A percentile compares a stretch with the other conserved stretches of the same genome.
phyloP scores from a whole-genome alignment of 1,140 invertebrate genomes.

The Maconellicoccus hirsutus region DNA sequence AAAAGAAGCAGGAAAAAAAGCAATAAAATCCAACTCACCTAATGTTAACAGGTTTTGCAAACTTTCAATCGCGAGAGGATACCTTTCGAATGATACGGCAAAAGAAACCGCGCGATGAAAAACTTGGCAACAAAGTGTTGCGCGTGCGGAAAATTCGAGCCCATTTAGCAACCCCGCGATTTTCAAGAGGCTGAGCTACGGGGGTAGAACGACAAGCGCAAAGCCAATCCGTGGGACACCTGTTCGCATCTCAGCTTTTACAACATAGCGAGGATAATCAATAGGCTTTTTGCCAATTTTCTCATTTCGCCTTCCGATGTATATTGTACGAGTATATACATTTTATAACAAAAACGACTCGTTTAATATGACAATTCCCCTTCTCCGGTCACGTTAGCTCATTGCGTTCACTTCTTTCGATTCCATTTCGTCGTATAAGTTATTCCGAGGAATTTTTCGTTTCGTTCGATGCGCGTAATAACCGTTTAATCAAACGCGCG shows the following conservation, averaged over 20 bases:
- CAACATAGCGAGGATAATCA: constrained; percentile 2
- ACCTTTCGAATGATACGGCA: not conserved
- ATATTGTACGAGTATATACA: too few relatives aligned
- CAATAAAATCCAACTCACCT: too few relatives aligned
- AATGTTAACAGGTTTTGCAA: not conserved
- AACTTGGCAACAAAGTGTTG: not conserved
- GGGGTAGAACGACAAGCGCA: not conserved
- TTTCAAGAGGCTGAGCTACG: not conserved
- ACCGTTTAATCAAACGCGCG: too few relatives aligned
- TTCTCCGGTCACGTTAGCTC: too few relatives aligned
- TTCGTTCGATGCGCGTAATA: too few relatives aligned
- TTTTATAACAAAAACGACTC: not conserved
- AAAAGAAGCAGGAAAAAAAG: too few relatives aligned
- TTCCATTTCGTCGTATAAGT: too few relatives aligned
- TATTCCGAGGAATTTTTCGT: too few relatives aligned
- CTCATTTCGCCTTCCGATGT: not conserved
- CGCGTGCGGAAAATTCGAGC: constrained; percentile 1
- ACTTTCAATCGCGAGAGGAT: constrained; percentile 1
- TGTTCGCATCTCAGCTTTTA: constrained; percentile 7
- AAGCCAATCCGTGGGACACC: constrained; percentile 1
- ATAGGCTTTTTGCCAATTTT: constrained; percentile 9
- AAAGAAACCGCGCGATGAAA: not conserved
- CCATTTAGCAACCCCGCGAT: constrained; percentile 5
- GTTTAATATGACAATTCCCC: not conserved
- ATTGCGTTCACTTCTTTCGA: too few relatives aligned